These are phyloP conservation scores for Tychaedon coryphoeus DNA, from an alignment of 2,113 vertebrate species.

Conservation along the genomic window DNA sequence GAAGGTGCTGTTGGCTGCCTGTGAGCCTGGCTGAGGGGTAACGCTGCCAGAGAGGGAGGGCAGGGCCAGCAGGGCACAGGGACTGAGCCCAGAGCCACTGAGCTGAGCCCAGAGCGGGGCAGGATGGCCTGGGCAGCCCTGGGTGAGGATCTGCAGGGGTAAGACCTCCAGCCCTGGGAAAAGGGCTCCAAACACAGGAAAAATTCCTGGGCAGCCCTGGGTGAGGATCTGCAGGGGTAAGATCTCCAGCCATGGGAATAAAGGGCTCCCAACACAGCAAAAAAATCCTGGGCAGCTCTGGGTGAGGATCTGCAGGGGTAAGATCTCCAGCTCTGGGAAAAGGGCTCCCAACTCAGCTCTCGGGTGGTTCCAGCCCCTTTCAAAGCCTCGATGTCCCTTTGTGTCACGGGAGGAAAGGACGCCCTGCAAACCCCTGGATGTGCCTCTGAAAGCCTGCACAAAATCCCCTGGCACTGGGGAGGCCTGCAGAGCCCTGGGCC, in stretches of 20 bases:
- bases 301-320: background rate
- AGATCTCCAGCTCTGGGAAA: background rate
- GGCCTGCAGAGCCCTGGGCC: background rate
- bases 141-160: background rate
- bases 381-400: background rate
- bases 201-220: background rate
- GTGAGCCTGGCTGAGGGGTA: background rate
- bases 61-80: background rate
- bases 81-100: background rate
- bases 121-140: background rate
- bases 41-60: background rate
- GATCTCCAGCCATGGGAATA: no score
- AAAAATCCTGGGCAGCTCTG: background rate
- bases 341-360: accelerated
- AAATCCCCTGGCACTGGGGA: background rate
- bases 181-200: no score
- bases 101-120: background rate
- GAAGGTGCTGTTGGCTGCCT: background rate
- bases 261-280: accelerated
- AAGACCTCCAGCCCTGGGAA: no score
- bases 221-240: background rate
- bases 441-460: background rate
- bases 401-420: background rate
- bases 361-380: background rate
- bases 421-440: background rate